Base-by-base conservation (phyloP, 2,797 vertebrate genomes). In the Eidolon dupreanum region DNA sequence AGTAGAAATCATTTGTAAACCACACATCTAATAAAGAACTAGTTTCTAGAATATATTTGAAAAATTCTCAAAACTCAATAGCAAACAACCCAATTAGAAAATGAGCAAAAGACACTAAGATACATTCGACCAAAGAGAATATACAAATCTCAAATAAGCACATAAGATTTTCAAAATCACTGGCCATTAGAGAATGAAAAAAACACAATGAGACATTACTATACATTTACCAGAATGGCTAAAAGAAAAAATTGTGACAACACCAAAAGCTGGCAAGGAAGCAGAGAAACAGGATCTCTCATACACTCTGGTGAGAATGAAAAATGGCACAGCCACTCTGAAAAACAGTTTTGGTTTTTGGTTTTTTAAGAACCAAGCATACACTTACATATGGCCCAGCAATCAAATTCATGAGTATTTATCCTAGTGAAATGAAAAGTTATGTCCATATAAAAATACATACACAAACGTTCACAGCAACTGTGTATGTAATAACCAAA, bases 61-160 rank as follows among this genome's bases (percentile, higher is more conserved):
- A 33, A 86, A 91, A 84, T 53, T 59, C 70, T 87, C n/a, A 81
- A 81, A 65, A 86, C 24, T 91, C 43, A 83, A 84, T 13, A 94
- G 38, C n/a, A 57, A 83, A 71, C 24, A 88, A 55, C 75, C 31
- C 24, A 61, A 75, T 63, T 26, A 79, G 36, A 90, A 93, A 90
- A 63, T 31, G 24, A 94, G 22, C 7, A 86, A 81, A 93, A 90
- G 71, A 88, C 12, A 93, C 51, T 79, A 53, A 78, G 17, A 78
- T 43, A 92, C 4, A 43, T 57, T 84, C 63, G 51, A 74, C n/a
- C 77, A 88, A 94, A 57, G 12, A 83, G 59, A 83, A 66, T 66
- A 59, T 36, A 84, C 1, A 78, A 57, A 65, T 81, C 46, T 51
- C 41, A 73, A 85, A 79, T 65, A 66, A 71, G 38, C 38, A 38